Percentiles rank a stretch among this genome's conserved stretches.
Conservation (phyloP, 2,888 invertebrate species). For the Cerceris ruficornis region DNA sequence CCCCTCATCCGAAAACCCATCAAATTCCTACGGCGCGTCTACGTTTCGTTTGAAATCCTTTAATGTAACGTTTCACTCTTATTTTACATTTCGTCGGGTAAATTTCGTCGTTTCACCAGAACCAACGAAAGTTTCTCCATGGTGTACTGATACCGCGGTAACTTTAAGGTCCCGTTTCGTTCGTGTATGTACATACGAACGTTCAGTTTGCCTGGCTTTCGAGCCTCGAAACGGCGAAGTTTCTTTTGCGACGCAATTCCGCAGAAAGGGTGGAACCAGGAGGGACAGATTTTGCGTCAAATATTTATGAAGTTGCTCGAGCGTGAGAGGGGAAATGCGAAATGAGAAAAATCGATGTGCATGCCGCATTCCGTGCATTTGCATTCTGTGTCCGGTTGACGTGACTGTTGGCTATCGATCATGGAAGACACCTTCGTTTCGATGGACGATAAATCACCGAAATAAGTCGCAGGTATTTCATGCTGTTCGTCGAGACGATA, state of each 20-base stretch:
- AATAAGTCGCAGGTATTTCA: neutral
- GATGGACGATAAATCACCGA: conserved; percentile 31
- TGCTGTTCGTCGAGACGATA: neutral
- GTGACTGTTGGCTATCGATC: conserved; percentile 18
- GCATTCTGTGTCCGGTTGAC: conserved; percentile 6
- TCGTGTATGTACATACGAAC: neutral
- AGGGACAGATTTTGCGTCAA: too few species aligned
- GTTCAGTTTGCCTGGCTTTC: neutral
- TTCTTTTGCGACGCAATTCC: conserved; percentile 24
- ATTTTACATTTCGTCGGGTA: too few species aligned
- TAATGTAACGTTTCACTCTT: too few species aligned
- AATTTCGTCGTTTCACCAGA: neutral
- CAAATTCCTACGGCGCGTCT: too few species aligned
- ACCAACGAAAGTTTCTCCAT: conserved; percentile 33
- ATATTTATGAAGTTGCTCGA: neutral
- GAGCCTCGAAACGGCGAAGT: neutral
- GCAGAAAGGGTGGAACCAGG: too few species aligned
- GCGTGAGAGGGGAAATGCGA: neutral
- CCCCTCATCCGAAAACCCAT: too few species aligned
- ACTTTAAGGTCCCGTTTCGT: conserved; percentile 30
- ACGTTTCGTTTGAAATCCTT: too few species aligned
- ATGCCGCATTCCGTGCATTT: conserved; percentile 27
- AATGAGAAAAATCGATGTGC: conserved; percentile 26
- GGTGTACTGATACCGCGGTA: conserved; percentile 19
- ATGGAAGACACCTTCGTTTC: conserved; percentile 15